phyloP scores from a whole-genome alignment of 1,140 invertebrate genomes.

The Aphaenogaster floridana region DNA sequence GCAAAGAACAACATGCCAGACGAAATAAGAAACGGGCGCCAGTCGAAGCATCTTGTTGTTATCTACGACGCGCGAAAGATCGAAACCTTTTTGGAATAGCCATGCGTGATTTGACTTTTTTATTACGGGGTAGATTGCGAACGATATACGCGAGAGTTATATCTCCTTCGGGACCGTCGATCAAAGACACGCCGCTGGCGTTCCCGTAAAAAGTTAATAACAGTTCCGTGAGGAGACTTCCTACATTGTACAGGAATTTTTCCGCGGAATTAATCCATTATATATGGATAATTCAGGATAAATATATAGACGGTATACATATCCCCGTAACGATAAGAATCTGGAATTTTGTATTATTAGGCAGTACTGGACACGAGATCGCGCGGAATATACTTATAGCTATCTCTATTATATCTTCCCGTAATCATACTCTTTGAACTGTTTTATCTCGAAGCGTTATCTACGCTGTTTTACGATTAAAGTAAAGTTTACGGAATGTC shows the following conservation, averaged over 20 bases:
- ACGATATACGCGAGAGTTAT: slow-evolving; percentile 2
- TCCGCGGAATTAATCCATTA: slow-evolving; percentile 15
- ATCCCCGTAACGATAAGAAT: slow-evolving; percentile 16
- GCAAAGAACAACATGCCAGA: slow-evolving; percentile 15
- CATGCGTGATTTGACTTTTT: slow-evolving; percentile 40
- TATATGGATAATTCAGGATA: neutral
- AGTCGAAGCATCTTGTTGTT: slow-evolving; percentile 10
- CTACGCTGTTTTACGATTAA: neutral
- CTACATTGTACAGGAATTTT: neutral
- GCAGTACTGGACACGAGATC: neutral
- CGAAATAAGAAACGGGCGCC: slow-evolving; percentile 43
- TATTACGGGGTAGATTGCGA: slow-evolving; percentile 27
- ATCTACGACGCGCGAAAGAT: slow-evolving; percentile 17
- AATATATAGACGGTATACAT: neutral
- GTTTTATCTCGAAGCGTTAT: slow-evolving; percentile 39
- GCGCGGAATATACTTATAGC: slow-evolving; percentile 3
- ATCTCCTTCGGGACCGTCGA: slow-evolving; percentile 8
- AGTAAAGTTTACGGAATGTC: slow-evolving; percentile 17
- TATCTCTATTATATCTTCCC: neutral
- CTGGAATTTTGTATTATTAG: slow-evolving; percentile 11
- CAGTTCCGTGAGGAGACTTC: slow-evolving; percentile 20
- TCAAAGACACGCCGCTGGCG: slow-evolving; percentile 13
- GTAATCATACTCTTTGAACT: neutral
- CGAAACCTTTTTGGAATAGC: slow-evolving; percentile 28
- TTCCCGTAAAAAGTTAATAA: slow-evolving; percentile 54